phyloP scores from a whole-genome alignment of 2,797 vertebrate genomes.

The Poeciliopsis turneri region DNA sequence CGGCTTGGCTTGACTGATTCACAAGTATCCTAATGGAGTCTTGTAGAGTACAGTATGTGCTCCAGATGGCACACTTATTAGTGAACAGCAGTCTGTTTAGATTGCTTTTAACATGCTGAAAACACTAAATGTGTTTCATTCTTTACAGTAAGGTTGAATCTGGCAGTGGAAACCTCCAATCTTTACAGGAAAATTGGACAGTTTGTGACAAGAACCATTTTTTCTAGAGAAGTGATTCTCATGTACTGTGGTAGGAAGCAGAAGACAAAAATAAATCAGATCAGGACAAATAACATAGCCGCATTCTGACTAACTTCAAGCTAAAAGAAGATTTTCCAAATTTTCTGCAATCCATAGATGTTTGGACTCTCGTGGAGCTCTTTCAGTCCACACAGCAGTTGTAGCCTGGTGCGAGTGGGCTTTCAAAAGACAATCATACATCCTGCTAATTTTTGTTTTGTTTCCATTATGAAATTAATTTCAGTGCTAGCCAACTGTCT shows the following conservation, averaged over 20 bases:
- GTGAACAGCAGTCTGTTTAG: neutral
- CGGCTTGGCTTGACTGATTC: neutral
- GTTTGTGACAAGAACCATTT: neutral
- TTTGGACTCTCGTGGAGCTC: neutral
- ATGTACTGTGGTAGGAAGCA: neutral
- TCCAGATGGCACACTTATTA: neutral
- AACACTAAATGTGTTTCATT: neutral
- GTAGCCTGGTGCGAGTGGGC: slow-evolving; percentile 2
- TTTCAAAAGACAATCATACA: neutral
- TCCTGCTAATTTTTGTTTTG: neutral
- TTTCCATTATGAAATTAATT: neutral
- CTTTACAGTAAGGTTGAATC: neutral
- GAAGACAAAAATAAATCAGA: neutral
- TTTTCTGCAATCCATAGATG: neutral
- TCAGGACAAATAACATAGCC: neutral
- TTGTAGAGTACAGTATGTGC: neutral
- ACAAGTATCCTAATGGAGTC: neutral
- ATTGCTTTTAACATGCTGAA: neutral
- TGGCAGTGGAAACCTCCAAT: neutral
- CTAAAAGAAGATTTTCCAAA: neutral
- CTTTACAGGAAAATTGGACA: neutral
- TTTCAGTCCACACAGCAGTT: neutral
- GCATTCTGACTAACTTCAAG: neutral
- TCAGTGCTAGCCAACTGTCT: neutral
- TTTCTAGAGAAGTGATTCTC: neutral